Evolutionary conservation across 2,888 invertebrate genomes (phyloP), one percentile per base, ranked within the genome.

Genomic region (Phalangium opilio): DNA sequence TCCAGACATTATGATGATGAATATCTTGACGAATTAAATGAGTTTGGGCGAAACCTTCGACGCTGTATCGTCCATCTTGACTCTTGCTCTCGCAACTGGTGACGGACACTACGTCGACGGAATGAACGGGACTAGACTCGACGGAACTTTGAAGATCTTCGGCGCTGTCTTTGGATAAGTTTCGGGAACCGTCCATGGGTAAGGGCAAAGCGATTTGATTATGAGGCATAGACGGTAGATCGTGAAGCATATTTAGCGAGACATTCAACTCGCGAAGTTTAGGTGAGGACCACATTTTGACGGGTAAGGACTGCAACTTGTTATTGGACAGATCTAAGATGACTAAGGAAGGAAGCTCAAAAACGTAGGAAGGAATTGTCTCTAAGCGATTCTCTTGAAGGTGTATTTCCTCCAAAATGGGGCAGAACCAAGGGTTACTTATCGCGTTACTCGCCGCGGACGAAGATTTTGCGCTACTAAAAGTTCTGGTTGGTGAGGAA

Each of bases 241-340:
- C 83, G 42, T 76, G 75, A 15, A 95, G 69, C 45, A 84, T 74
- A 72, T 96, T 96, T 61, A 89, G 80, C 0, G 90, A 82, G 1
- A 81, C 81, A 66, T 87, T 90, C 27, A 93, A 68, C 65, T 93
- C 93, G 45, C 84, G 75, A 41, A 95, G 70, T 49, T 81, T 80
- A 0, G 86, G 83, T 1, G 90, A 78, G 12, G 75, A 69, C 93
- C 93, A 95, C 71, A 95, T 70, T 54, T 78, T 77, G 48, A 78
- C 76, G 0, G 93, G 91, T 46, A 95, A 69, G 42, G 74, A 68
- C 53, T 84, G 81, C 46, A 95, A 68, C 66, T 89, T 86, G 68
- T 96, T 96, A 68, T 90, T 87, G 0, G 91, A 86, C n/a, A 90
- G 78, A 65, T 95, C 91, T 54, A 98, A 72, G 2, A 81, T 80